phyloP scores from a whole-genome alignment of 92 coral and sea anemone genomes.

The Palythoa heliodiscus region DNA sequence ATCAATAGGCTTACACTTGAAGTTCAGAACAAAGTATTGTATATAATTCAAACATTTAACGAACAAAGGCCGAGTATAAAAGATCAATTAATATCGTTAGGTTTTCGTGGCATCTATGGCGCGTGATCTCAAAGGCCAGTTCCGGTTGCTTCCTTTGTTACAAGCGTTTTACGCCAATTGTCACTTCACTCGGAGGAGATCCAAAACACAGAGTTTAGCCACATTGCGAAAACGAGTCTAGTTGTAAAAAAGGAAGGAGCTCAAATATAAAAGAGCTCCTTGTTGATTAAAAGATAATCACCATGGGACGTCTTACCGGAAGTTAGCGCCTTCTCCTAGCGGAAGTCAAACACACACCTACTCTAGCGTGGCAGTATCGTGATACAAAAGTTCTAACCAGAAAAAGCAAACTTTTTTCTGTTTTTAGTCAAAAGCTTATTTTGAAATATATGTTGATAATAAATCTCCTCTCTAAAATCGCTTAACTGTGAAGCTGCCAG shows the following conservation, averaged over 20 bases:
- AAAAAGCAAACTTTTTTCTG: not conserved
- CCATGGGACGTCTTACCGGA: not conserved
- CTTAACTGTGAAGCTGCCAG: not conserved
- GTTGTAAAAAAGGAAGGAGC: not conserved
- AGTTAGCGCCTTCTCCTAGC: not conserved
- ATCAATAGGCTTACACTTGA: not conserved
- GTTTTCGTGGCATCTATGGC: not conserved
- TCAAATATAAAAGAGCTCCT: not conserved
- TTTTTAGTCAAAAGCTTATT: too few species aligned
- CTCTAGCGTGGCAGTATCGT: not conserved
- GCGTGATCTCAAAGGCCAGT: not conserved
- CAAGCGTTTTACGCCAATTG: not conserved
- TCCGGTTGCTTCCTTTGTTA: not conserved
- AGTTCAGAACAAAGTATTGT: not conserved
- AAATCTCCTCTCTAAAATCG: not conserved
- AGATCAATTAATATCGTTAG: not conserved
- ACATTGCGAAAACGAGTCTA: not conserved
- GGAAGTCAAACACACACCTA: conserved; percentile 9
- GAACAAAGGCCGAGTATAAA: not conserved
- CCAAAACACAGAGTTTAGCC: not conserved
- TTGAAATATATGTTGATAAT: too few species aligned
- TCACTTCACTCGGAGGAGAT: not conserved
- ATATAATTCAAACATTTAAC: not conserved
- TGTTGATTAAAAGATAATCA: not conserved
- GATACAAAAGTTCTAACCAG: not conserved